Percentiles rank a stretch among this genome's conserved stretches.
Conservation (phyloP, 2,888 invertebrate species). For the Colostygia pectinataria region DNA sequence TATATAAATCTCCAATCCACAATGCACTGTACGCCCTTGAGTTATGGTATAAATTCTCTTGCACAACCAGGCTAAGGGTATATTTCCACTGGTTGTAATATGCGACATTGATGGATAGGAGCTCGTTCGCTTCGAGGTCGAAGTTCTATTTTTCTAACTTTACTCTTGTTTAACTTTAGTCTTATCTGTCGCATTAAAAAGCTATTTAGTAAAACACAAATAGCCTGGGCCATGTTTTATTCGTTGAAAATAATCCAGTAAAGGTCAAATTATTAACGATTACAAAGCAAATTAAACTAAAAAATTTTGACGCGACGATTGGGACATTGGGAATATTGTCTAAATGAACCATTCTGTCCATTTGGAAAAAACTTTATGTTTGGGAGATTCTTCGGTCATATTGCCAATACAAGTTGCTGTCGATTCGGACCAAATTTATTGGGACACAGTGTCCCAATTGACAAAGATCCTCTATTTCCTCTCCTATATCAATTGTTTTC, state of each 20-base stretch:
- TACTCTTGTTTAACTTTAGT: constrained; percentile 15
- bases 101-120: constrained; percentile 40
- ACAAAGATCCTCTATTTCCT: too few relatives aligned
- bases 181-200: constrained; percentile 23
- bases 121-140: constrained; percentile 20
- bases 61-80: constrained; percentile 1
- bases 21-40: constrained; percentile 14
- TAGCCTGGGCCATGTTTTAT: constrained; percentile 1
- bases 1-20: constrained; percentile 18
- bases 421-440: too few relatives aligned
- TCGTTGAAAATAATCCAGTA: background rate
- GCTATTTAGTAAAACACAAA: constrained; percentile 15
- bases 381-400: too few relatives aligned
- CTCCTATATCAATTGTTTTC: too few relatives aligned
- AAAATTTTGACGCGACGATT: too few relatives aligned
- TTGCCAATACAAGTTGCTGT: too few relatives aligned
- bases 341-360: too few relatives aligned
- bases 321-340: too few relatives aligned
- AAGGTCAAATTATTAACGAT: too few relatives aligned
- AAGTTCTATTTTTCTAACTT: constrained; percentile 23
- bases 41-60: constrained; percentile 27
- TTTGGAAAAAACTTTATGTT: too few relatives aligned
- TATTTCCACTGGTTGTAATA: constrained; percentile 13
- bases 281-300: too few relatives aligned
- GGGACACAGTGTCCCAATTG: too few relatives aligned